These are phyloP conservation scores for Taphrorychus bicolor DNA, from an alignment of 2,888 invertebrate species.

Conservation along the genomic window DNA sequence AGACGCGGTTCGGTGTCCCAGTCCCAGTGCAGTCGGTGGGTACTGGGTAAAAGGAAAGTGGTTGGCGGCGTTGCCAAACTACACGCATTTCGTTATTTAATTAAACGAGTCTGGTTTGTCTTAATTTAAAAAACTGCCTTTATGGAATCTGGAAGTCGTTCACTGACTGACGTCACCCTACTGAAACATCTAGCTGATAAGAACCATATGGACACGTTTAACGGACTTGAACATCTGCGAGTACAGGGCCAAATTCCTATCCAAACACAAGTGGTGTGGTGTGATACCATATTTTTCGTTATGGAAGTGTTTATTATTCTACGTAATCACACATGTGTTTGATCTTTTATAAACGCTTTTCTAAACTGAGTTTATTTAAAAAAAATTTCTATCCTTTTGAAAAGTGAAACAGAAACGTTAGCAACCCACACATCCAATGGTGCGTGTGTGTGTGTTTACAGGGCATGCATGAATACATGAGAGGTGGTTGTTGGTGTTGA, in stretches of 20 bases:
- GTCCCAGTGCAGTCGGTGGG: constrained; percentile 19
- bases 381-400: no score
- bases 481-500: not conserved
- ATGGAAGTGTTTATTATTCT: not conserved
- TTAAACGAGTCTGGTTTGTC: no score
- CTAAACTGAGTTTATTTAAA: no score
- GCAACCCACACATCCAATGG: no score
- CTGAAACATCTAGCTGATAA: not conserved
- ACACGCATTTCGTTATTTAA: no score
- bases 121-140: not conserved
- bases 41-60: constrained; percentile 27
- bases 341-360: no score
- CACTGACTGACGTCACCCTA: not conserved
- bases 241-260: constrained; percentile 20
- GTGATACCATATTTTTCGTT: not conserved
- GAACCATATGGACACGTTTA: not conserved
- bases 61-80: not conserved
- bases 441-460: not conserved
- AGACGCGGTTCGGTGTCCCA: constrained; percentile 21
- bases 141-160: not conserved
- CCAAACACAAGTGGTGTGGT: constrained; percentile 11
- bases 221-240: constrained; percentile 24
- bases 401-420: not conserved
- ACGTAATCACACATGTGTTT: not conserved
- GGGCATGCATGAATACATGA: not conserved